Evolutionary conservation across 2,113 vertebrate species (phyloP).

Genomic region (Lampris incognitus): DNA sequence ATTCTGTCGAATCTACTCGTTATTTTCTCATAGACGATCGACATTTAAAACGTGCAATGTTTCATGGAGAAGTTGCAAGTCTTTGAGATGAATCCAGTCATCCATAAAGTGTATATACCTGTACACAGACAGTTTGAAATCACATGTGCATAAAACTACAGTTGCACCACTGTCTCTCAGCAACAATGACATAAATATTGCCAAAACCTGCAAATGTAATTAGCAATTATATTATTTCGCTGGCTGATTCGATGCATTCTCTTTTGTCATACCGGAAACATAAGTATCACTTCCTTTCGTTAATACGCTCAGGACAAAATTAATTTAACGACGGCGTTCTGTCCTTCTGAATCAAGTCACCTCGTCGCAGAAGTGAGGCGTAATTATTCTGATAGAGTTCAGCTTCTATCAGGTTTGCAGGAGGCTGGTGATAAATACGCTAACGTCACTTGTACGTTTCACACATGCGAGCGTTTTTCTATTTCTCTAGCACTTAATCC

Average conservation of each 20-base stretch:
- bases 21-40: neutral
- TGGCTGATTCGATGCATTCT: neutral
- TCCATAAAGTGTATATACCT: neutral
- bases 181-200: neutral
- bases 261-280: neutral
- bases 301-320: neutral
- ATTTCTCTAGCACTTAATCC: no score
- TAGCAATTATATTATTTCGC: neutral
- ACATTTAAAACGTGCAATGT: neutral
- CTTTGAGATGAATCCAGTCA: neutral
- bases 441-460: neutral
- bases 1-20: no score
- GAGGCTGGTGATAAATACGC: neutral
- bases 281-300: neutral
- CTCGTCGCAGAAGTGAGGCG: neutral
- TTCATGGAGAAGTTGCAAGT: neutral
- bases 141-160: neutral
- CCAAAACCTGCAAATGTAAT: neutral
- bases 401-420: neutral
- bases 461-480: neutral
- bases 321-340: neutral
- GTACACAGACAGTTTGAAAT: neutral
- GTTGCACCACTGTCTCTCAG: no score
- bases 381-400: slow-evolving; percentile 8
- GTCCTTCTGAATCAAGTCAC: neutral